These are phyloP conservation scores for Phrynosoma blainvillii DNA, from an alignment of 2,113 vertebrate species.

Conservation along the genomic window DNA sequence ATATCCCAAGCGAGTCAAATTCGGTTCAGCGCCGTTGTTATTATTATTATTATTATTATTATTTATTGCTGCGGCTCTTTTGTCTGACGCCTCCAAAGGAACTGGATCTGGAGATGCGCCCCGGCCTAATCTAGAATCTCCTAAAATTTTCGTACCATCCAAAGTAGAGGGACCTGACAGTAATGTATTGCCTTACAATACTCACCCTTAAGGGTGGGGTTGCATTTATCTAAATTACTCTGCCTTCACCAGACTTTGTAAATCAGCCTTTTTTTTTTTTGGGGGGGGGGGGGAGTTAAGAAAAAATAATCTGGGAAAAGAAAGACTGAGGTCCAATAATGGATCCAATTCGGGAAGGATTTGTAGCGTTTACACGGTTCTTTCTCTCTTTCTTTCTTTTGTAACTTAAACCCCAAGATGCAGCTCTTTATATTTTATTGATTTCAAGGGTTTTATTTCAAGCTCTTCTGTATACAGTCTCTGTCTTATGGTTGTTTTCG, in stretches of 20 bases:
- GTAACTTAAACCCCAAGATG: no score
- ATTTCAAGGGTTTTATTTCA: no score
- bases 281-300: no score
- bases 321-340: slow-evolving; percentile 67
- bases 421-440: no score
- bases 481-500: no score
- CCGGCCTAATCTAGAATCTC: slow-evolving; percentile 69
- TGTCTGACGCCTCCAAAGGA: slow-evolving; percentile 58
- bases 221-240: slow-evolving; percentile 77
- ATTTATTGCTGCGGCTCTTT: slow-evolving; percentile 6
- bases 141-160: slow-evolving; percentile 72
- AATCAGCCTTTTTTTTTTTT: slow-evolving; percentile 59
- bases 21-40: background rate
- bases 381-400: no score
- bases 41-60: no score
- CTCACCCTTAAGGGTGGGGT: slow-evolving; percentile 62
- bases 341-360: slow-evolving; percentile 60
- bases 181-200: slow-evolving; percentile 70
- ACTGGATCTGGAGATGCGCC: slow-evolving; percentile 60
- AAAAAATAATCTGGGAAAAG: slow-evolving; percentile 19
- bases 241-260: slow-evolving; percentile 73
- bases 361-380: slow-evolving; percentile 53
- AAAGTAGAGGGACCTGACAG: slow-evolving; percentile 70
- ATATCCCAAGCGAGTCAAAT: slow-evolving; percentile 41
- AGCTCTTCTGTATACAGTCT: background rate